A percentile compares a stretch with the other conserved stretches of the same genome.
Conservation (phyloP, 2,888 invertebrate genomes). For the Caenorhabditis becei region DNA sequence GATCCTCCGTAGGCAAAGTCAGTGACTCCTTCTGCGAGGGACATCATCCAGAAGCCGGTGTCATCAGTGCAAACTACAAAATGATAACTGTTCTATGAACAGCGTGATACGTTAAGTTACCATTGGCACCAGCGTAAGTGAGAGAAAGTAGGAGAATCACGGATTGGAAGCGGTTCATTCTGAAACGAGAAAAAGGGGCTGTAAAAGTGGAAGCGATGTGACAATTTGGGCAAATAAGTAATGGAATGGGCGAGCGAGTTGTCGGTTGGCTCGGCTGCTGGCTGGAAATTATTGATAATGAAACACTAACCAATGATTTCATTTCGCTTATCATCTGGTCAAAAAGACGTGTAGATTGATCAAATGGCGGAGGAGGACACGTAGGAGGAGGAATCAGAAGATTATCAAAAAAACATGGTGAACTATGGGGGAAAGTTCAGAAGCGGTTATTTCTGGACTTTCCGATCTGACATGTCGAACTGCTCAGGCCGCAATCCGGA, state of each 20-base stretch:
- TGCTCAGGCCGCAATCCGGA: no score
- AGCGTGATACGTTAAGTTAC: conserved; percentile 1
- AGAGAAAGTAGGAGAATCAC: conserved; percentile 28
- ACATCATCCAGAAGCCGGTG: conserved; percentile 59
- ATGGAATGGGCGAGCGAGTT: conserved; percentile 32
- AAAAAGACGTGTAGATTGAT: conserved; percentile 20
- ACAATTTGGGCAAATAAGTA: conserved; percentile 8
- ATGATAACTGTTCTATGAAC: neutral
- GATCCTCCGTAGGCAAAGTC: conserved; percentile 61
- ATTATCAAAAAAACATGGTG: neutral
- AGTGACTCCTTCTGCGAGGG: conserved; percentile 63
- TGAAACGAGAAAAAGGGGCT: neutral
- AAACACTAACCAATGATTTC: conserved; percentile 51
- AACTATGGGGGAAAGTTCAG: no score
- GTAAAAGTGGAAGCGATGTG: neutral
- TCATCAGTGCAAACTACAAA: conserved; percentile 62
- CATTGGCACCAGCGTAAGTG: conserved; percentile 32
- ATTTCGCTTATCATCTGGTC: conserved; percentile 45
- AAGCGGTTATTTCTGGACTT: no score
- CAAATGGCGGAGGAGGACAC: neutral
- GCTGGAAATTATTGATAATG: conserved; percentile 43
- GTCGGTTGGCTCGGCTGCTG: conserved; percentile 21
- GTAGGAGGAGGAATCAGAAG: neutral
- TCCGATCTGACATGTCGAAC: no score
- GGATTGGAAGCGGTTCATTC: conserved; percentile 38